Percentiles rank a stretch among this genome's conserved stretches.
Conservation (phyloP, 2,113 vertebrate species). For the Ophiodon elongatus region DNA sequence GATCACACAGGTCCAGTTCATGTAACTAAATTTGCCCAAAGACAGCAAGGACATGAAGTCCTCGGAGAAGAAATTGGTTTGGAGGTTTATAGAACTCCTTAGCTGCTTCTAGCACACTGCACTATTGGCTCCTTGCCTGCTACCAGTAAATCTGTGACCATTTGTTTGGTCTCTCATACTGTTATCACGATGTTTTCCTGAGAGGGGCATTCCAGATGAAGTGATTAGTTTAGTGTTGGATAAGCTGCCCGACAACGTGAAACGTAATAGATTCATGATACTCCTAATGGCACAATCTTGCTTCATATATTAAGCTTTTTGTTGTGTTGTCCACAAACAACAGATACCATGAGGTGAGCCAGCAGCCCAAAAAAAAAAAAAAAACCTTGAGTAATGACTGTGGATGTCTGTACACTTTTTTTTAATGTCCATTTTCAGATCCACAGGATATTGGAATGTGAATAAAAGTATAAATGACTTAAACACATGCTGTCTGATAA, state of each 20-base stretch:
- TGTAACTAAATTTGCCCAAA: neutral
- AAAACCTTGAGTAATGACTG: neutral
- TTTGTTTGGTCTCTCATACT: slow-evolving; percentile 2
- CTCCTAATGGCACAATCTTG: neutral
- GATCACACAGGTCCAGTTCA: neutral
- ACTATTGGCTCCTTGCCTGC: slow-evolving; percentile 4
- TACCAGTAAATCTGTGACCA: neutral
- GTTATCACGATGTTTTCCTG: neutral
- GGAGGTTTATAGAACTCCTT: neutral
- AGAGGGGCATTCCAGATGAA: neutral
- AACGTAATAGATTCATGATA: neutral
- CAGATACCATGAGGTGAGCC: neutral
- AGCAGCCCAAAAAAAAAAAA: neutral
- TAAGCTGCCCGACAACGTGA: neutral
- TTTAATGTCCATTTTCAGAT: slow-evolving; percentile 5
- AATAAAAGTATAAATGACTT: neutral
- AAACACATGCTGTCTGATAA: neutral
- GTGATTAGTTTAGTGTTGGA: neutral
- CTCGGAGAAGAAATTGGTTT: neutral
- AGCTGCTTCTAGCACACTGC: neutral
- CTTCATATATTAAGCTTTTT: neutral
- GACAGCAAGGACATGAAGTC: neutral
- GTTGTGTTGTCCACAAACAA: neutral
- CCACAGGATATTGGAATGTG: neutral
- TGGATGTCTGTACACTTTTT: neutral